These are phyloP conservation scores for Phyllotreta cruciferae DNA, from an alignment of 2,888 invertebrate genomes.

Conservation along the genomic window DNA sequence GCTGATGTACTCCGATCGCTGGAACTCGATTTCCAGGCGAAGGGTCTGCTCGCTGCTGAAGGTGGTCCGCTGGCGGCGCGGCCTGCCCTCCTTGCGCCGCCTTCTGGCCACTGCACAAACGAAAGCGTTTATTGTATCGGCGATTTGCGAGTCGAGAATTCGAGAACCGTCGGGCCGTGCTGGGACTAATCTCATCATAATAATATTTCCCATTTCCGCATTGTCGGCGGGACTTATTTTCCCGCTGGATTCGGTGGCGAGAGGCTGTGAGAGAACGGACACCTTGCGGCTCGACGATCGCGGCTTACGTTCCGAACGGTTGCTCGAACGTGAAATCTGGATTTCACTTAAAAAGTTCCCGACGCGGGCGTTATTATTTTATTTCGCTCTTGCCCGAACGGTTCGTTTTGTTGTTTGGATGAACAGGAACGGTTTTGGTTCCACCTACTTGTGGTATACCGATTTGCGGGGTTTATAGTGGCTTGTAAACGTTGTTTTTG, in stretches of 20 bases:
- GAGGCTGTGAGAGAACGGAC: conserved; percentile 45
- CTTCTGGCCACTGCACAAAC: conserved; percentile 77
- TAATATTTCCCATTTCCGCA: conserved; percentile 64
- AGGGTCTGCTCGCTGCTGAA: conserved; percentile 94
- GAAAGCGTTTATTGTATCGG: not conserved
- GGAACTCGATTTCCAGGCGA: conserved; percentile 89
- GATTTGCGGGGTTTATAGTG: too few relatives aligned
- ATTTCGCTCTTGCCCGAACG: too few relatives aligned
- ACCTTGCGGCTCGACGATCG: conserved; percentile 32
- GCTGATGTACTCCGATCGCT: conserved; percentile 91
- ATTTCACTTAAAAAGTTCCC: too few relatives aligned
- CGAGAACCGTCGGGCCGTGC: conserved; percentile 68
- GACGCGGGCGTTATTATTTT: too few relatives aligned
- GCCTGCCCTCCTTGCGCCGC: conserved; percentile 85
- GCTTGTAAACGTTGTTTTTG: too few relatives aligned
- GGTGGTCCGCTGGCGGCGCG: conserved; percentile 89
- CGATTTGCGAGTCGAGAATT: not conserved
- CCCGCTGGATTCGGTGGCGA: conserved; percentile 41
- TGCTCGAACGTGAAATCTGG: conserved; percentile 9
- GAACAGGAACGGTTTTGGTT: too few relatives aligned
- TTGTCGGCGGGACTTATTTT: conserved; percentile 57
- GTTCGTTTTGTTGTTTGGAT: too few relatives aligned
- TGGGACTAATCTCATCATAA: conserved; percentile 73
- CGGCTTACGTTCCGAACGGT: conserved; percentile 10
- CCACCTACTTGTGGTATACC: too few relatives aligned